Percentiles rank a stretch among this genome's conserved stretches.
Evolutionary conservation across 2,888 invertebrate genomes (phyloP).

Genomic region (Caradrina kadenii): DNA sequence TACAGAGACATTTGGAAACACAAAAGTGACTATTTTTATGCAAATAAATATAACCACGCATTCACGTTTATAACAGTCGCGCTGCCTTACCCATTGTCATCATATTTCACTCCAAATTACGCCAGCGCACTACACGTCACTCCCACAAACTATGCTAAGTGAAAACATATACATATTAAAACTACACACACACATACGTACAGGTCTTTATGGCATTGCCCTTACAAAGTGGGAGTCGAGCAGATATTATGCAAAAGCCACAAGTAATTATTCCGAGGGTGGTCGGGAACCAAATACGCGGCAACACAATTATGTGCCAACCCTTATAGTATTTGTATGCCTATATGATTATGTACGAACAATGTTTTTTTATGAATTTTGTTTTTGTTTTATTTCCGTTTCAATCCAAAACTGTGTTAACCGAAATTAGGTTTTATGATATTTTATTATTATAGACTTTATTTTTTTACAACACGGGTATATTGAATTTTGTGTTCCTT

Average conservation of each 20-base stretch:
- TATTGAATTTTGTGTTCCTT: not conserved
- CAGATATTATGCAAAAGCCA: constrained; percentile 65
- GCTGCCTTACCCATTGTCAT: constrained; percentile 23
- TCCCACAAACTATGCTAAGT: constrained; percentile 34
- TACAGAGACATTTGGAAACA: not conserved
- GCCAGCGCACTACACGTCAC: constrained; percentile 29
- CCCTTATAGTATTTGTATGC: constrained; percentile 17
- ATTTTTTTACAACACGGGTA: not conserved
- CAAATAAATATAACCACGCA: not conserved
- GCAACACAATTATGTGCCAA: constrained; percentile 28
- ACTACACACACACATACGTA: constrained; percentile 9
- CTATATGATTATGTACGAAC: constrained; percentile 4
- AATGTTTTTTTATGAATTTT: not conserved
- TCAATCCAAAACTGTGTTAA: not conserved
- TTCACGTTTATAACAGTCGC: not conserved
- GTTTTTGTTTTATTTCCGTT: not conserved
- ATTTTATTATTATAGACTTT: not conserved
- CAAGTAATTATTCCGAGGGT: constrained; percentile 58
- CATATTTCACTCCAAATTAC: constrained; percentile 47
- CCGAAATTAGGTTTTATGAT: not conserved
- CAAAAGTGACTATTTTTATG: not conserved
- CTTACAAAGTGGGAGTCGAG: constrained; percentile 47
- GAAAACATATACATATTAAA: constrained; percentile 36
- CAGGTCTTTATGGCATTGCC: constrained; percentile 33
- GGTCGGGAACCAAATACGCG: constrained; percentile 39